A percentile compares a stretch with the other conserved stretches of the same genome.
phyloP scores from a whole-genome alignment of 2,888 invertebrate genomes.

The Zhuqinia jingwanae region DNA sequence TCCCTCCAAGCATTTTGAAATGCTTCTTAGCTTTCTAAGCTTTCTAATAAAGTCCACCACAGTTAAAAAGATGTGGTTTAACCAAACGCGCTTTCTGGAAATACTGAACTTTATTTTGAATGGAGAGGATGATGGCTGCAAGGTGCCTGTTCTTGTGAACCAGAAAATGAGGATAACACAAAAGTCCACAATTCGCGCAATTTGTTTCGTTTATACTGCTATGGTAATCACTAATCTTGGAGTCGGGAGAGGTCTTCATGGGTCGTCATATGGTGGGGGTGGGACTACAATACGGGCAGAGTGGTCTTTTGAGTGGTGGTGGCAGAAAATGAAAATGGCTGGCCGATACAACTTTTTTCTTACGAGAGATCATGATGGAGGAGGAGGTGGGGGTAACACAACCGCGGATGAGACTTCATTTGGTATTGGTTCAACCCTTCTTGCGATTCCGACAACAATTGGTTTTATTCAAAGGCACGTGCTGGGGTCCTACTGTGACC shows the following conservation, averaged over 20 bases:
- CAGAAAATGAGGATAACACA: not conserved
- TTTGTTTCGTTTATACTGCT: not conserved
- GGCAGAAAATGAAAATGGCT: not conserved
- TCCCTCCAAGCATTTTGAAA: conserved; percentile 31
- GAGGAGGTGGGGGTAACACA: too few relatives aligned
- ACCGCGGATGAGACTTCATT: too few relatives aligned
- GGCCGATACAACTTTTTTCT: conserved; percentile 25
- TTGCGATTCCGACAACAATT: not conserved
- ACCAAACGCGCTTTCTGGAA: not conserved
- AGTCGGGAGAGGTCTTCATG: conserved; percentile 9
- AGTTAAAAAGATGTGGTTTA: conserved; percentile 22
- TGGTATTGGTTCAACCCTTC: not conserved
- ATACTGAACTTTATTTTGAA: conserved; percentile 1
- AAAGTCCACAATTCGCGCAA: not conserved
- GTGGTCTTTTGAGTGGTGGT: not conserved
- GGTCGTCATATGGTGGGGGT: not conserved
- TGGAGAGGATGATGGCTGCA: not conserved
- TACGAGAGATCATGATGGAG: not conserved
- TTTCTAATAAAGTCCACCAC: not conserved
- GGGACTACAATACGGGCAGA: too few relatives aligned
- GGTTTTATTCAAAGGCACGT: conserved; percentile 7
- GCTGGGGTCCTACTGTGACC: conserved; percentile 13
- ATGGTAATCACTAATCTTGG: conserved; percentile 13
- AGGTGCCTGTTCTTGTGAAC: not conserved
- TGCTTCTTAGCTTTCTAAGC: not conserved